phyloP scores from a whole-genome alignment of 2,113 vertebrate species.

The Cromileptes altivelis region DNA sequence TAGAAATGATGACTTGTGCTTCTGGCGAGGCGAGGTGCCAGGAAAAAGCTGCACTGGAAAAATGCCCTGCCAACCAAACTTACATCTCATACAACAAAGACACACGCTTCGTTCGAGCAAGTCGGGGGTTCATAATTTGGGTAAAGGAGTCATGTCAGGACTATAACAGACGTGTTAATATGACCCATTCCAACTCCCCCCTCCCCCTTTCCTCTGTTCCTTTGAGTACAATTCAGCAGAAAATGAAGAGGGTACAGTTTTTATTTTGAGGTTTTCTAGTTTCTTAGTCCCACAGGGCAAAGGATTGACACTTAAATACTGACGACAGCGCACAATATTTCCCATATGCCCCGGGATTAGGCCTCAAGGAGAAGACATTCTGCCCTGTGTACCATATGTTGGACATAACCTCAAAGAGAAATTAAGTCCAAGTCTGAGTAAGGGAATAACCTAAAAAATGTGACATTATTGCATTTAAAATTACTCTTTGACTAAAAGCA shows the following conservation, averaged over 20 bases:
- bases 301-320: conserved; percentile 49
- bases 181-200: conserved; percentile 28
- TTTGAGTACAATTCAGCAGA: conserved; percentile 16
- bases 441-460: conserved; percentile 9
- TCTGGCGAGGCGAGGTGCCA: conserved; percentile 63
- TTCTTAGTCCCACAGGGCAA: conserved; percentile 27
- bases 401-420: conserved; percentile 50
- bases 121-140: conserved; percentile 50
- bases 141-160: conserved; percentile 60
- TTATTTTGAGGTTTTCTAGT: conserved; percentile 34
- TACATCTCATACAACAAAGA: conserved; percentile 66
- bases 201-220: conserved; percentile 14
- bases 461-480: conserved; percentile 15
- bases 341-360: conserved; percentile 54
- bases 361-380: conserved; percentile 22
- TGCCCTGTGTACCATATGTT: conserved; percentile 58
- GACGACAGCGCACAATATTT: conserved; percentile 55
- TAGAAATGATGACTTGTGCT: conserved; percentile 72
- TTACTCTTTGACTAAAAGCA: conserved; percentile 38
- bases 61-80: conserved; percentile 64
- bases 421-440: conserved; percentile 23
- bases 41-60: conserved; percentile 78
- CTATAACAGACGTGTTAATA: conserved; percentile 61
- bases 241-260: conserved; percentile 16
- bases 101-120: conserved; percentile 46